phyloP scores from a whole-genome alignment of 2,888 invertebrate genomes.

The Schizotus pectinicornis region DNA sequence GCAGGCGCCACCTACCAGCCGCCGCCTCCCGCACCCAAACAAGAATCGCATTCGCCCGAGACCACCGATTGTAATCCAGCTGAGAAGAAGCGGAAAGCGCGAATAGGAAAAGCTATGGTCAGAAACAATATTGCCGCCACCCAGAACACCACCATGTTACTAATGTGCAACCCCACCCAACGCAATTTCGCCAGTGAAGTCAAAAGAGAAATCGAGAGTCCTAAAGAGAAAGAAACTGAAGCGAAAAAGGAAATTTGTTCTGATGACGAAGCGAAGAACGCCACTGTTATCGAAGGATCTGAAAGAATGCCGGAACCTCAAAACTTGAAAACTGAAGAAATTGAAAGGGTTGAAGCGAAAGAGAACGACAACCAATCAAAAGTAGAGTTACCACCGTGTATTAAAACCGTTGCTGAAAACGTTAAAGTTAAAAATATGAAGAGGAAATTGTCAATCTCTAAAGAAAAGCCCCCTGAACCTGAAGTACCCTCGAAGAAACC shows the following conservation, averaged over 20 bases:
- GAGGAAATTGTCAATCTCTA: slow-evolving; percentile 58
- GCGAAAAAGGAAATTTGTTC: slow-evolving; percentile 40
- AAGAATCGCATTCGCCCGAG: slow-evolving; percentile 40
- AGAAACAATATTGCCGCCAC: slow-evolving; percentile 66
- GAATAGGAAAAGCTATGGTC: slow-evolving; percentile 72
- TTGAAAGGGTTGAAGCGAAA: slow-evolving; percentile 9
- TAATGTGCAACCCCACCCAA: slow-evolving; percentile 57
- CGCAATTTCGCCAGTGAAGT: slow-evolving; percentile 45
- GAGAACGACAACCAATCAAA: slow-evolving; percentile 16
- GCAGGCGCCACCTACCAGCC: slow-evolving; percentile 60
- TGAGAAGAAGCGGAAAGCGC: slow-evolving; percentile 61
- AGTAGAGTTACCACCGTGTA: slow-evolving; percentile 46
- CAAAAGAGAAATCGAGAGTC: slow-evolving; percentile 58
- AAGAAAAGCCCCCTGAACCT: slow-evolving; percentile 32
- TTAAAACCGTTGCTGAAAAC: slow-evolving; percentile 57
- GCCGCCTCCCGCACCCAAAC: slow-evolving; percentile 39
- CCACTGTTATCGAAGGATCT: slow-evolving; percentile 23
- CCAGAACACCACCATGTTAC: slow-evolving; percentile 61
- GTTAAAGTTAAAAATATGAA: slow-evolving; percentile 60
- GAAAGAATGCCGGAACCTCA: slow-evolving; percentile 22
- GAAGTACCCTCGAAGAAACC: slow-evolving; percentile 32
- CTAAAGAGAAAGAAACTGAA: slow-evolving; percentile 51
- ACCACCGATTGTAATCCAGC: slow-evolving; percentile 41
- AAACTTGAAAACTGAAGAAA: slow-evolving; percentile 24
- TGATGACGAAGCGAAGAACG: slow-evolving; percentile 31